phyloP scores from a whole-genome alignment of 2,113 vertebrate species.

The Pachyramphus minor region DNA sequence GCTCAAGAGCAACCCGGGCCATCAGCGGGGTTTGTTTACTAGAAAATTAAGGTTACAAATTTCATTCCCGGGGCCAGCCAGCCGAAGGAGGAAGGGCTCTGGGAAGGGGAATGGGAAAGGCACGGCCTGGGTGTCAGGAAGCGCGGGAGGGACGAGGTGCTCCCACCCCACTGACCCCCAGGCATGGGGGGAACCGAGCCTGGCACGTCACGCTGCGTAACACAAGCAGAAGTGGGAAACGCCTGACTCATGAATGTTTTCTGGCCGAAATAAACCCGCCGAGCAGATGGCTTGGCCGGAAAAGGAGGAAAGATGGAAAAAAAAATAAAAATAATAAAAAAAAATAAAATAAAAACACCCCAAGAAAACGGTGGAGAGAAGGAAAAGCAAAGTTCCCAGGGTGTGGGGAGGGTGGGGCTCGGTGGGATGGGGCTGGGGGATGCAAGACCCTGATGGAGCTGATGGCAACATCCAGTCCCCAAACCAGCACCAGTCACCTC shows the following conservation, averaged over 20 bases:
- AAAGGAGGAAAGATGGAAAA: background rate
- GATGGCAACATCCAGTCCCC: background rate
- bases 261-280: constrained; percentile 7
- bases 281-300: constrained; percentile 33
- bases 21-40: constrained; percentile 41
- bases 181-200: background rate
- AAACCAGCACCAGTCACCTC: background rate
- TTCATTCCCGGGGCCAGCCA: background rate
- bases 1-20: constrained; percentile 42
- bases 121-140: constrained; percentile 5
- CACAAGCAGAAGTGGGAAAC: constrained; percentile 46
- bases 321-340: background rate
- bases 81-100: background rate
- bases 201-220: background rate
- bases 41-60: background rate
- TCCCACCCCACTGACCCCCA: background rate
- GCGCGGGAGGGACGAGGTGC: background rate
- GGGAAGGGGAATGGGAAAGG: too few species aligned
- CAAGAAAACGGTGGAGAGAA: background rate
- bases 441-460: background rate
- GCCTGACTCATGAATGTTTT: constrained; percentile 40
- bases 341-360: background rate
- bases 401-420: fast-evolving
- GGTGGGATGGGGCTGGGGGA: background rate
- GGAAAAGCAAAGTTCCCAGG: background rate